These are phyloP conservation scores for Campylomormyrus tamandua DNA, from an alignment of 2,113 vertebrate species.

Conservation along the genomic window DNA sequence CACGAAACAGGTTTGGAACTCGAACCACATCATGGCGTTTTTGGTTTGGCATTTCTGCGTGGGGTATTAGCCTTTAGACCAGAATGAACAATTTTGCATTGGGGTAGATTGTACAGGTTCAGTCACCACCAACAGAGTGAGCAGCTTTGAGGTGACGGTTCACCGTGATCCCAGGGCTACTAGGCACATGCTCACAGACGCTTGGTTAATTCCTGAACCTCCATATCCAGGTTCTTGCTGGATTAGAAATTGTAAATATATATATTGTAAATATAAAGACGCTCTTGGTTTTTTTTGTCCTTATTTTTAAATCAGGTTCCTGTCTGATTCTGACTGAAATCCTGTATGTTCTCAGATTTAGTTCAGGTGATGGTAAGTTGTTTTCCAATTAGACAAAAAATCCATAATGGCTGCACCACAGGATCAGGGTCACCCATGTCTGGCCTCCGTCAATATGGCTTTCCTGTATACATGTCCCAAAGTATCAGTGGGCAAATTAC, in stretches of 20 bases:
- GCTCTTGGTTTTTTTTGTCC: not conserved
- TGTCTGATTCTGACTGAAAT: not conserved
- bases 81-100: not conserved
- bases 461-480: not conserved
- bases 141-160: not conserved
- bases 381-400: not conserved
- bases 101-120: not conserved
- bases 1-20: not conserved
- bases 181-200: not conserved
- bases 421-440: not conserved
- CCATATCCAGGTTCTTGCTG: not conserved
- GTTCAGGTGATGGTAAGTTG: not conserved
- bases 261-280: not conserved
- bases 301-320: not conserved
- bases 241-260: not conserved
- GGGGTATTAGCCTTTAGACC: not conserved
- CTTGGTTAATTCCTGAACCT: not conserved
- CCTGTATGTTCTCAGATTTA: not conserved
- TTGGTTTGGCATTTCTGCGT: not conserved
- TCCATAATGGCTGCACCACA: not conserved
- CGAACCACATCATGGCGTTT: not conserved
- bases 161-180: not conserved
- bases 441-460: not conserved
- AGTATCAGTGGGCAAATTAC: not conserved
- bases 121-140: not conserved